A percentile compares a stretch with the other conserved stretches of the same genome.
These are phyloP conservation scores for Apantesis nais DNA, from an alignment of 2,888 invertebrate genomes.

Conservation along the genomic window DNA sequence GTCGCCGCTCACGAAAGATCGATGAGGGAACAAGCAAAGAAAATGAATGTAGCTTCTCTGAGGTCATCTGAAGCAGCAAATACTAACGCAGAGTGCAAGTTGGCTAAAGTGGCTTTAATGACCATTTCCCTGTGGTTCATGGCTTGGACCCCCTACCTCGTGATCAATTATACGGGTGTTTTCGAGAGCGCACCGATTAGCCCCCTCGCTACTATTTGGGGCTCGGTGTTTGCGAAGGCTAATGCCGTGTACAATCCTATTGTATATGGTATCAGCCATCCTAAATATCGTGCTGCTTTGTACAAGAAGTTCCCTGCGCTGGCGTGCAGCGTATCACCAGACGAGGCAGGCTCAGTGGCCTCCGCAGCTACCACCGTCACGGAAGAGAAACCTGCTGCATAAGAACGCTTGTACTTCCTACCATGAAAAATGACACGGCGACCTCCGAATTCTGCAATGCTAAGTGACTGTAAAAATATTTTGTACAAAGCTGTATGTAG, in stretches of 20 bases:
- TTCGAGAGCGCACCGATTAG: slow-evolving; percentile 90
- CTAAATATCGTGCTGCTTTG: slow-evolving; percentile 91
- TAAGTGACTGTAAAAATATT: slow-evolving; percentile 47
- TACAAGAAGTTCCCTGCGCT: slow-evolving; percentile 92
- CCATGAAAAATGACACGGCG: slow-evolving; percentile 6
- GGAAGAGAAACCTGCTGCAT: slow-evolving; percentile 88
- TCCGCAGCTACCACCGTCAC: slow-evolving; percentile 89
- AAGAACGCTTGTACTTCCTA: slow-evolving; percentile 46
- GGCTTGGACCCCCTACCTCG: slow-evolving; percentile 96
- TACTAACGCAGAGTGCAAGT: slow-evolving; percentile 93
- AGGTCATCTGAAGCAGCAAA: slow-evolving; percentile 91
- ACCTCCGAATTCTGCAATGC: slow-evolving; percentile 7
- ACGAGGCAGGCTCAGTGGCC: slow-evolving; percentile 87
- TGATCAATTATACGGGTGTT: slow-evolving; percentile 92
- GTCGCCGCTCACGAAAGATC: slow-evolving; percentile 93
- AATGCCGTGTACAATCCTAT: slow-evolving; percentile 96
- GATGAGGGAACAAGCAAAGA: slow-evolving; percentile 96
- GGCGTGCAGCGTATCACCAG: slow-evolving; percentile 86
- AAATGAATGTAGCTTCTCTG: slow-evolving; percentile 96
- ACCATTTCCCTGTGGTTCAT: slow-evolving; percentile 96
- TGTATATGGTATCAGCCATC: slow-evolving; percentile 95
- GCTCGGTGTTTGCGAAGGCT: slow-evolving; percentile 96
- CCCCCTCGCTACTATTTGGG: slow-evolving; percentile 94
- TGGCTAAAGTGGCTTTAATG: slow-evolving; percentile 95
- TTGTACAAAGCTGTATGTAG: slow-evolving; percentile 42